Conservation (phyloP, 2,113 vertebrate species). For the Columba janthina region DNA sequence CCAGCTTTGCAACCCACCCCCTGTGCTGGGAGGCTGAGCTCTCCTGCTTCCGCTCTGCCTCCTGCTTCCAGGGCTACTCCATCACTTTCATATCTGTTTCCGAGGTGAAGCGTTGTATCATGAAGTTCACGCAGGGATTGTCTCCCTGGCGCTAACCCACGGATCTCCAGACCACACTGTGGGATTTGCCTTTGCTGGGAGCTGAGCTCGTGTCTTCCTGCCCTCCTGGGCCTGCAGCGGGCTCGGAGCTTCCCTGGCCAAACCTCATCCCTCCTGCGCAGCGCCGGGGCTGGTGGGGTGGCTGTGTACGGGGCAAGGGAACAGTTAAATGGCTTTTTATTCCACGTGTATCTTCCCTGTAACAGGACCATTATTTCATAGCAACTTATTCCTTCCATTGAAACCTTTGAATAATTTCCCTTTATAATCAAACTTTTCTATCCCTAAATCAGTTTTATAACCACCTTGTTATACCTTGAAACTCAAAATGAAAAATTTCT, state of each 20-base stretch:
- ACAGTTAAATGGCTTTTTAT: background rate
- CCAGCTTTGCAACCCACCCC: background rate
- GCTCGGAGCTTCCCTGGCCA: background rate
- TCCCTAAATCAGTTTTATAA: slow-evolving; percentile 68
- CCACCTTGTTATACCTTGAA: slow-evolving; percentile 61
- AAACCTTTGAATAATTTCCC: slow-evolving; percentile 35
- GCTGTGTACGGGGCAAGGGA: background rate
- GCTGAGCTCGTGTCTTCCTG: background rate
- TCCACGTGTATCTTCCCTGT: background rate
- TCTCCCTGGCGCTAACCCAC: rapidly evolving
- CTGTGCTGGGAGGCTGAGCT: background rate
- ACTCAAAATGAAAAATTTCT: slow-evolving; percentile 54
- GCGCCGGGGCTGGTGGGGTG: rapidly evolving
- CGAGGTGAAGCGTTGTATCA: background rate
- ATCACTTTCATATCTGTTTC: background rate
- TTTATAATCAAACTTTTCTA: slow-evolving; percentile 63
- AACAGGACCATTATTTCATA: slow-evolving; percentile 24
- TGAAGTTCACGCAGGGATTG: background rate
- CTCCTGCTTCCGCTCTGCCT: background rate
- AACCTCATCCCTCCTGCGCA: background rate
- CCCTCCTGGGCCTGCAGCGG: background rate
- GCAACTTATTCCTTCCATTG: slow-evolving; percentile 30
- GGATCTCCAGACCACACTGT: rapidly evolving
- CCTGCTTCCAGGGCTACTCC: background rate
- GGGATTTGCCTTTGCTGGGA: background rate